Evolutionary conservation across 92 coral and sea anemone species (phyloP).

Genomic region (Porites divaricata): DNA sequence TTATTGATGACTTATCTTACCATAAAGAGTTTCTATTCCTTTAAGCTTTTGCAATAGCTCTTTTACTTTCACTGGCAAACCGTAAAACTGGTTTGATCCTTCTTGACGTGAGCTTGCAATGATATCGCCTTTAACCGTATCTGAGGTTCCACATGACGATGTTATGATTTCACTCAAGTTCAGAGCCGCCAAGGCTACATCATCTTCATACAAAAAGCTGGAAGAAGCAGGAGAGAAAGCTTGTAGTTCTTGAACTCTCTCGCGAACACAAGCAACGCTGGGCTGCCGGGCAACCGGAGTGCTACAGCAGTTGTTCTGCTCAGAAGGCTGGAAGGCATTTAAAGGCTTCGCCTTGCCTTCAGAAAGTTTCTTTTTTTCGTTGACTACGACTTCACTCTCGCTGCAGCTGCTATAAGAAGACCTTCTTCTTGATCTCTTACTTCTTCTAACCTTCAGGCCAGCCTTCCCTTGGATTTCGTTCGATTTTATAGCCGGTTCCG

Average conservation of each 20-base stretch:
- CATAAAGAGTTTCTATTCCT: slow-evolving; percentile 90
- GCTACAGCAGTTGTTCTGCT: slow-evolving; percentile 4
- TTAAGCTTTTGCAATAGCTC: slow-evolving; percentile 71
- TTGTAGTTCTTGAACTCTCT: background rate
- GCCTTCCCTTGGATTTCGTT: background rate
- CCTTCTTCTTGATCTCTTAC: slow-evolving; percentile 23
- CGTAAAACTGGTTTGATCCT: slow-evolving; percentile 69
- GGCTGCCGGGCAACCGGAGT: slow-evolving; percentile 12
- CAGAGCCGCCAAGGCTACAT: slow-evolving; percentile 76
- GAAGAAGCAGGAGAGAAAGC: slow-evolving; percentile 3
- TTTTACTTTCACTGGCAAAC: slow-evolving; percentile 82
- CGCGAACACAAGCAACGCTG: background rate
- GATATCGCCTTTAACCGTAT: background rate
- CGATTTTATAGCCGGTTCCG: background rate
- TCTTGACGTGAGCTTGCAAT: background rate
- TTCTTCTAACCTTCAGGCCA: slow-evolving; percentile 12
- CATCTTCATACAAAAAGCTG: slow-evolving; percentile 68
- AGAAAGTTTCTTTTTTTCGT: background rate
- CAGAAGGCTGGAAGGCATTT: background rate
- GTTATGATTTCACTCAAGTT: slow-evolving; percentile 72
- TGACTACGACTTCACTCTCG: slow-evolving; percentile 4
- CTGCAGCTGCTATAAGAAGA: slow-evolving; percentile 10
- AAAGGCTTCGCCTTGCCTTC: background rate
- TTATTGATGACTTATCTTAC: slow-evolving; percentile 47
- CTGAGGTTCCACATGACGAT: slow-evolving; percentile 47